Evolutionary conservation across 2,797 vertebrate genomes (phyloP), one percentile per base, ranked within the genome.

Genomic region (Rhabdophis nuchalis): DNA sequence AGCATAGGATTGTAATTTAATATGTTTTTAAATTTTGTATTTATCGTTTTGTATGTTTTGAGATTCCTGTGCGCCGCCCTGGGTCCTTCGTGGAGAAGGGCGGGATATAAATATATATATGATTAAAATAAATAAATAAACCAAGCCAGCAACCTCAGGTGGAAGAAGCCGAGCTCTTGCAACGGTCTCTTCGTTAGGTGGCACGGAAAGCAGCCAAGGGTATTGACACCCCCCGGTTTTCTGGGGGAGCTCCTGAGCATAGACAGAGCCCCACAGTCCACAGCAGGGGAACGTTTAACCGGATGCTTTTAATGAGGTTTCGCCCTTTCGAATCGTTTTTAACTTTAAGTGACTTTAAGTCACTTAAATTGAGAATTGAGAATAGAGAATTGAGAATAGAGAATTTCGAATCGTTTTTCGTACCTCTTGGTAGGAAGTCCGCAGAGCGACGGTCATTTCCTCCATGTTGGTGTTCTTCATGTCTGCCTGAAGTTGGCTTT

Each of bases 401-500:
- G n/a, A n/a, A n/a, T n/a, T n/a, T n/a, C n/a, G n/a, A n/a, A n/a
- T n/a, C n/a, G n/a, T n/a, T n/a, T 60, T 46, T 46, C 6, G 0
- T 96, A 99, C 99, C 98, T 99, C 99, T 61, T 99, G 98, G 64
- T 97, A 98, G 95, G 98, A 99, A 0, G 97, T 98, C 95, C 98
- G 98, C 96, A 98, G 97, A n/a, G 98, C 97, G 68, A 98, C 97
- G 95, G 97, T 98, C 97, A 99, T 98, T 97, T 99, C 99, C 93
- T 99, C 98, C 95, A 98, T 89, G 96, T 97, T 98, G 25, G 97
- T 98, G 53, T 97, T 98, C 96, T 98, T 98, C 93, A 98, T 53
- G 4, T 99, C 98, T 85, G 98, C 97, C 96, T 99, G 98, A 41
- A 99, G 97, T 95, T 99, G 98, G 95, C 99, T 99, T 88, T 87